Evolutionary conservation across 2,113 vertebrate genomes (phyloP).

Genomic region (Grantiella picta): DNA sequence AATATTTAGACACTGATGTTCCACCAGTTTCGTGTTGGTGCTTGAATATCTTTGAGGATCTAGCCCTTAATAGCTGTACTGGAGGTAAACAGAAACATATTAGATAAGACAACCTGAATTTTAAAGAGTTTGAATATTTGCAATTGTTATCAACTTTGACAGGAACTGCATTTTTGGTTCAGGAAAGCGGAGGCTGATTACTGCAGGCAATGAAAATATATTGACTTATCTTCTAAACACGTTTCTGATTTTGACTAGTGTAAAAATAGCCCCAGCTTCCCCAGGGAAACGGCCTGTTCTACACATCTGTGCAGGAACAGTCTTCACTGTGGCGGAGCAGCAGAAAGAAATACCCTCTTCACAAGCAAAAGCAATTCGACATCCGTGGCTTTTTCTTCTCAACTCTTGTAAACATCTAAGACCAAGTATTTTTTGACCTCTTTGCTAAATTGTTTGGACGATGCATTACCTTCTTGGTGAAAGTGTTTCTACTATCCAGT

Average conservation of each 20-base stretch:
- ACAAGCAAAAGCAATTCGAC: not conserved
- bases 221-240: not conserved
- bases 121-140: not conserved
- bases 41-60: slow-evolving; percentile 32
- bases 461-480: not conserved
- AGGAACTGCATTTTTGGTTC: not conserved
- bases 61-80: not conserved
- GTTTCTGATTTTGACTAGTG: not conserved
- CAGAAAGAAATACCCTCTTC: not conserved
- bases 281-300: not conserved
- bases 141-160: not conserved
- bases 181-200: not conserved
- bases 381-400: not conserved
- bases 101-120: not conserved
- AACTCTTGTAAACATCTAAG: not conserved
- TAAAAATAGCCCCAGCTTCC: not conserved
- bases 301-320: not conserved
- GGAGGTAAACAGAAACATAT: slow-evolving; percentile 21
- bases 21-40: not conserved
- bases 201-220: not conserved
- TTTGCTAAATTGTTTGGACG: not conserved
- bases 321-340: not conserved
- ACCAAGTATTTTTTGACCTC: not conserved
- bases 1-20: slow-evolving; percentile 1
- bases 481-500: not conserved